Base-by-base conservation (phyloP, 1,140 invertebrate genomes). In the Eumeta japonica region DNA sequence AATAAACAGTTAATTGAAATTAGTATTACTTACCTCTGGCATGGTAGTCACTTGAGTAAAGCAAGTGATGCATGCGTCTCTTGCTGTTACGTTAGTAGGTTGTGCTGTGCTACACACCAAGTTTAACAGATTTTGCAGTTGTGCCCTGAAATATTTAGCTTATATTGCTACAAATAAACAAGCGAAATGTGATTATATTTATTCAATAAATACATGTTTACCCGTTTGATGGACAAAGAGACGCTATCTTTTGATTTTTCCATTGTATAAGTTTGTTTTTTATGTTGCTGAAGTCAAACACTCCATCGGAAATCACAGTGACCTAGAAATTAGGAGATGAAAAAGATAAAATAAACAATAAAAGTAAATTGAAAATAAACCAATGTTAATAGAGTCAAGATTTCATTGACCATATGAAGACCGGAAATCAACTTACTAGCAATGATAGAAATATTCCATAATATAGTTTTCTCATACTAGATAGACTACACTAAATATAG, bases 41-140 rank as follows among this genome's bases (percentile, higher is more conserved):
- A 75, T 62, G 15, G 68, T 58, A 29, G 74, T 76, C 12, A 76
- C 75, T 48, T 62, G 47, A 18, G 68, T 58, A 51, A 78, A 79
- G 50, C 77, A 79, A 39, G 65, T 61, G 36, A 78, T 77, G 36
- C 77, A 79, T 16, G 60, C 64, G 56, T 78, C 76, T 38, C 77
- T 63, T 17, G 60, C 34, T 28, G 75, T 77, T 3, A 74, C 65
- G 50, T 77, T 77, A 3, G 68, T 68, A 15, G 73, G 65, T 48
- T 79, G 76, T 10, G 77, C 75, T 17, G 72, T 76, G 41, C 75
- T 79, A 46, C 77, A 79, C 16, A 77, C 67, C n/a, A 79, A 41
- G 48, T 75, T 79, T 2, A 79, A 44, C 34, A 79, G 56, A 50
- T 73, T 75, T 44, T 78, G 63, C 11, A 79, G 45, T 44, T 67